Base-by-base conservation (phyloP, 2,888 invertebrate genomes). In the Melinaea menophilus region DNA sequence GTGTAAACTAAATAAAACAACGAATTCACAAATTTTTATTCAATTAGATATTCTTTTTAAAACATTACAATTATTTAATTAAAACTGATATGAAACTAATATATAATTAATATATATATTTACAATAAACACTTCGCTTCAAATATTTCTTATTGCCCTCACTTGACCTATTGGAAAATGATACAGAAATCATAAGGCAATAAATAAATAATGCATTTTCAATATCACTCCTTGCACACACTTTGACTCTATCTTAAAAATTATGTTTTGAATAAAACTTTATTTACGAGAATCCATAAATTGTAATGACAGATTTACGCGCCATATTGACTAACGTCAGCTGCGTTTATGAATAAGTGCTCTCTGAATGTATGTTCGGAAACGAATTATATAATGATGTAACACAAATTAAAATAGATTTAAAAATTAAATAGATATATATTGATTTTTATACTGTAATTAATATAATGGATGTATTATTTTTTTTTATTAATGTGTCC, bases 301-400 rank as follows among this genome's bases (percentile, higher is more conserved):
- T 68, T 62, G 62, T 62, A 69, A 68, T 71, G 75, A 72, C 73
- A 75, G 75, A 78, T 79, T 79, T 79, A 80, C 72, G 68, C 71
- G 68, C 71, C 71, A 70, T 73, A 78, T 75, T 73, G 75, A 63
- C 57, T 60, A 47, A 69, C 69, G 72, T 71, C 79, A 79, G 80
- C 78, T 78, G 80, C 67, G 71, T 71, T 71, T 62, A 71, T 67
- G 64, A 67, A 31, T 51, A 68, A 60, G 57, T 68, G 66, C 71
- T 73, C 71, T 82, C 79, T 76, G 79, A 73, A 71, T 70, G 68
- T 22, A 22, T 22, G 22, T 13, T 5, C 48, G n/a, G 13, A 48
- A 48, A 22, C 5, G 12, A 48, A n/a, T 13, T 37, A 5, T 5
- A 37, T 37, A 37, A 37, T 5, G 2, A 37, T 37, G 37, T 37